phyloP scores from a whole-genome alignment of 2,888 invertebrate genomes.

The Cataglyphis rosenhaueri region DNA sequence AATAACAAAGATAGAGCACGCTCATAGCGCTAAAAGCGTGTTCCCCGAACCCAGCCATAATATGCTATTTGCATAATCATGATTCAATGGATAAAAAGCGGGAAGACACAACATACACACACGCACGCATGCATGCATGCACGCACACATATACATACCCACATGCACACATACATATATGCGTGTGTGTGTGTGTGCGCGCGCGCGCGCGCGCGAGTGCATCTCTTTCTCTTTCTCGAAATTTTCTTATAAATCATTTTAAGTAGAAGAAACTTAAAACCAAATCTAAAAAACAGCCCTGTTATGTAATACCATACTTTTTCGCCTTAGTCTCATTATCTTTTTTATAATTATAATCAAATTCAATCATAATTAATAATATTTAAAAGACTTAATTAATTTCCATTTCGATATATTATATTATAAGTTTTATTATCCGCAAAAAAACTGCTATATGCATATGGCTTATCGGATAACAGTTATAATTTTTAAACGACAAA shows the following conservation, averaged over 20 bases:
- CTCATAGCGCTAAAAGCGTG: too few relatives aligned
- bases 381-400: background rate
- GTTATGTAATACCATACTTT: background rate
- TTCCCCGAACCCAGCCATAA: too few relatives aligned
- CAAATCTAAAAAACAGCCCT: background rate
- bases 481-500: background rate
- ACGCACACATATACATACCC: too few relatives aligned
- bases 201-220: too few relatives aligned
- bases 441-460: background rate
- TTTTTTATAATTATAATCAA: background rate
- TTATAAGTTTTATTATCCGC: background rate
- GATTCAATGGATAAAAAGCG: background rate
- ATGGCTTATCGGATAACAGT: background rate
- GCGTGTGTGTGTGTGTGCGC: fast-evolving
- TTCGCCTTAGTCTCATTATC: background rate
- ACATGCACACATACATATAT: too few relatives aligned
- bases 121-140: too few relatives aligned
- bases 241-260: background rate
- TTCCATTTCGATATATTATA: background rate
- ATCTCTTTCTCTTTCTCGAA: background rate
- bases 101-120: too few relatives aligned
- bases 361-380: background rate
- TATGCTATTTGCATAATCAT: background rate
- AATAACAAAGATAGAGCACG: too few relatives aligned
- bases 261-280: too few relatives aligned